These are phyloP conservation scores for Hylaea fasciaria DNA, from an alignment of 2,888 invertebrate genomes.

Conservation along the genomic window DNA sequence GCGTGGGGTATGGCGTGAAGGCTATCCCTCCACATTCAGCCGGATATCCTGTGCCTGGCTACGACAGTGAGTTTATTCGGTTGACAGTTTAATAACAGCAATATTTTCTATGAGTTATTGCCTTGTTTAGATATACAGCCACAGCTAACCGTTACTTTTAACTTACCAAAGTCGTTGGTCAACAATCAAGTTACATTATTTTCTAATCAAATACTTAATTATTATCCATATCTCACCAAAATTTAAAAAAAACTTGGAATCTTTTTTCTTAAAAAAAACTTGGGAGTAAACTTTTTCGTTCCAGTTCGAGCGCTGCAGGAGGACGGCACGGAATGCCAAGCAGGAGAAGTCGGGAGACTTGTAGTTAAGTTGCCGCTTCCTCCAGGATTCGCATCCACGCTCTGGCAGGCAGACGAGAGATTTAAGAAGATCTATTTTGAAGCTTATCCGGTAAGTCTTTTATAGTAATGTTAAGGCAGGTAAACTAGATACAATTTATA, in stretches of 20 bases:
- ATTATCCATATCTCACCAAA: too few species aligned
- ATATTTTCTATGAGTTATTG: too few species aligned
- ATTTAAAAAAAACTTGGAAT: too few species aligned
- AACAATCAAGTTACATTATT: too few species aligned
- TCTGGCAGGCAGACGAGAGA: slow-evolving; percentile 92
- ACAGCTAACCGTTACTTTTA: too few species aligned
- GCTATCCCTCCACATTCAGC: slow-evolving; percentile 90
- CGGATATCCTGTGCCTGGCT: slow-evolving; percentile 95
- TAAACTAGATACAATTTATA: not conserved
- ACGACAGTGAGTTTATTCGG: slow-evolving; percentile 86
- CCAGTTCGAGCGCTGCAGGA: slow-evolving; percentile 70
- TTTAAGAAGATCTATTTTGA: slow-evolving; percentile 93
- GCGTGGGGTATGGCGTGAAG: slow-evolving; percentile 90
- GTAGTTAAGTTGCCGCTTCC: slow-evolving; percentile 94
- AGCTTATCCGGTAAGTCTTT: slow-evolving; percentile 90
- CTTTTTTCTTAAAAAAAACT: too few species aligned
- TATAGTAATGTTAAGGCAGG: slow-evolving; percentile 26
- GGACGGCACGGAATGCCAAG: slow-evolving; percentile 88
- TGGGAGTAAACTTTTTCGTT: slow-evolving; percentile 20
- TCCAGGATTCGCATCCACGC: slow-evolving; percentile 93
- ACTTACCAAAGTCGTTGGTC: too few species aligned
- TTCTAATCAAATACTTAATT: too few species aligned
- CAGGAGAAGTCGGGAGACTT: slow-evolving; percentile 92
- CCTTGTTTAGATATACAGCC: too few species aligned
- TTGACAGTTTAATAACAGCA: not conserved